Percentiles rank a stretch among this genome's conserved stretches.
phyloP scores from a whole-genome alignment of 2,888 invertebrate species.

The Mechanitis messenoides region DNA sequence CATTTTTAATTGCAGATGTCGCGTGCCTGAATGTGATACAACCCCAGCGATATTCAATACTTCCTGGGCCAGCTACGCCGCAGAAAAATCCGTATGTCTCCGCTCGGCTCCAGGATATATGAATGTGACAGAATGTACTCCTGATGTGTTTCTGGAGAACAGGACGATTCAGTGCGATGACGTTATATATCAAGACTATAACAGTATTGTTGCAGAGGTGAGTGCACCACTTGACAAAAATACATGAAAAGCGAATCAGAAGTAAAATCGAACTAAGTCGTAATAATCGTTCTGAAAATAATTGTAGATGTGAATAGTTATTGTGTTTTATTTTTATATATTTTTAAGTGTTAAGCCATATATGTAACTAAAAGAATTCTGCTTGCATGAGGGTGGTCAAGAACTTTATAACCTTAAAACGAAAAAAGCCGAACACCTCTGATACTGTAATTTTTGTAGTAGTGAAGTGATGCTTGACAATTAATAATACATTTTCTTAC shows the following conservation, averaged over 20 bases:
- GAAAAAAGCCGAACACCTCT: no score
- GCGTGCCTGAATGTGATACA: constrained; percentile 57
- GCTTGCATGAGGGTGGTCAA: no score
- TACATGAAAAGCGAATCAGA: no score
- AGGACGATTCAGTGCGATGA: constrained; percentile 63
- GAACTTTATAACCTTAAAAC: no score
- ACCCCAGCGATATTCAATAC: constrained; percentile 46
- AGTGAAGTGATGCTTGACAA: no score
- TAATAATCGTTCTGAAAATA: no score
- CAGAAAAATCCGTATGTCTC: constrained; percentile 58
- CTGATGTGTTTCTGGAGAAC: constrained; percentile 49
- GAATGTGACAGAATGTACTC: constrained; percentile 44
- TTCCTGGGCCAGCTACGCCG: constrained; percentile 68
- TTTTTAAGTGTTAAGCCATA: no score
- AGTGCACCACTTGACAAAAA: background rate
- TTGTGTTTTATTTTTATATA: no score
- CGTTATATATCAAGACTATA: constrained; percentile 77
- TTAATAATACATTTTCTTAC: no score
- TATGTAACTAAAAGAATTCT: no score
- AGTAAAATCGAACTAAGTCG: background rate
- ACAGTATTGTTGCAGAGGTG: constrained; percentile 81
- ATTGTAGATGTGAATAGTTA: no score
- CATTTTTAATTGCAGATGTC: constrained; percentile 43
- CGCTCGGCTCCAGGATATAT: constrained; percentile 31
- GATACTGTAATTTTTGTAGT: no score